Evolutionary conservation across 2,113 vertebrate species (phyloP).

Genomic region (Oxyruncus cristatus): DNA sequence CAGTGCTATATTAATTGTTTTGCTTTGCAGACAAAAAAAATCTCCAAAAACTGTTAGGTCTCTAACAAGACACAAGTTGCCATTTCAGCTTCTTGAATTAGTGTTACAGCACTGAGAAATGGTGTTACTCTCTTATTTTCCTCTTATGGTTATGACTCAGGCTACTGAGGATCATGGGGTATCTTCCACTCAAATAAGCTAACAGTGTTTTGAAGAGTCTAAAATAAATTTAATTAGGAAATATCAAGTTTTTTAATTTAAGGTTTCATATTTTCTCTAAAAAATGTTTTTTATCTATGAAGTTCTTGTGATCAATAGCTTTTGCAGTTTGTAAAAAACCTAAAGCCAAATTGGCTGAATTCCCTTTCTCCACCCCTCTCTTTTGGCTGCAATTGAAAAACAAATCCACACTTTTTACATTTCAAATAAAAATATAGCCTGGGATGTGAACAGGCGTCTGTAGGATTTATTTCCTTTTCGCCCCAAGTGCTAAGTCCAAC

Average conservation of each 20-base stretch:
- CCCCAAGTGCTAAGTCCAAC: background rate
- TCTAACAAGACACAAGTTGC: background rate
- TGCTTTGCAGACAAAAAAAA: background rate
- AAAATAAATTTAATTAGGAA: background rate
- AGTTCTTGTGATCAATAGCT: background rate
- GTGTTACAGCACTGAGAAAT: background rate
- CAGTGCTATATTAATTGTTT: background rate
- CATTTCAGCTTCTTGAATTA: background rate
- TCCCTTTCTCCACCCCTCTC: accelerated
- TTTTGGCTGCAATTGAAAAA: background rate
- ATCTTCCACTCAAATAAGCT: background rate
- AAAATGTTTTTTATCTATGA: background rate
- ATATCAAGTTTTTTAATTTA: background rate
- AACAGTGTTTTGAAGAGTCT: background rate
- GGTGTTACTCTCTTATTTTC: background rate
- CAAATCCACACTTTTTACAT: background rate
- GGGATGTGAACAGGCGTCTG: background rate
- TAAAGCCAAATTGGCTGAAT: background rate
- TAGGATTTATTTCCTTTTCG: background rate
- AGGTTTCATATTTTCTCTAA: background rate
- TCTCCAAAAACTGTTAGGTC: background rate
- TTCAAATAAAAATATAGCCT: background rate
- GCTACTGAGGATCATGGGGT: background rate
- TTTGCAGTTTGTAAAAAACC: background rate
- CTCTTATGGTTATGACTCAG: background rate